Percentiles rank a stretch among this genome's conserved stretches.
These are phyloP conservation scores for Stenopsyche tienmushanensis DNA, from an alignment of 1,140 invertebrate genomes.

Conservation along the genomic window DNA sequence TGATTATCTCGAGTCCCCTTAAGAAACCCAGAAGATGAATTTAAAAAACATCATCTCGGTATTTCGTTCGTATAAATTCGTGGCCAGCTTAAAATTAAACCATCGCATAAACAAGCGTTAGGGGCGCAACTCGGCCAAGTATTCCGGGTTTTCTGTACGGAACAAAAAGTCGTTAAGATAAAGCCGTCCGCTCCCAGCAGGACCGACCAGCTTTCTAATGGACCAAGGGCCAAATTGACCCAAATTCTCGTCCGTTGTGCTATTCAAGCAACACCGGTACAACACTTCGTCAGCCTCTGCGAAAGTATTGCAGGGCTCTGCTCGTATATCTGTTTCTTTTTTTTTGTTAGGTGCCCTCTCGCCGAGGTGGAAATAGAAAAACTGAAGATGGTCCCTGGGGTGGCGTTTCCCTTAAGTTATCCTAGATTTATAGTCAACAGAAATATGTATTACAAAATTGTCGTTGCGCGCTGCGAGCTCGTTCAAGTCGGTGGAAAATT, in stretches of 20 bases:
- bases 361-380: too few species aligned
- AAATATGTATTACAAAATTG: background rate
- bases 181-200: background rate
- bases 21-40: too few species aligned
- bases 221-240: slow-evolving; percentile 25
- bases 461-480: background rate
- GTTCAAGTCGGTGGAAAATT: background rate
- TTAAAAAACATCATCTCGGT: background rate
- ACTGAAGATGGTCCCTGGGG: background rate
- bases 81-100: slow-evolving; percentile 28
- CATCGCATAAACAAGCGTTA: slow-evolving; percentile 29
- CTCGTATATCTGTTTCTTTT: slow-evolving; percentile 1
- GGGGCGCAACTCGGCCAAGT: slow-evolving; percentile 10
- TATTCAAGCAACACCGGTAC: background rate
- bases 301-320: background rate
- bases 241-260: slow-evolving; percentile 3
- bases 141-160: background rate
- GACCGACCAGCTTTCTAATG: slow-evolving; percentile 14
- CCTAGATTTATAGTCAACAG: background rate
- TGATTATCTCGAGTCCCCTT: too few species aligned
- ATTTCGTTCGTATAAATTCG: slow-evolving; percentile 12
- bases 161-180: slow-evolving; percentile 32
- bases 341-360: too few species aligned
- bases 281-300: background rate
- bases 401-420: background rate